Percentiles rank a stretch among this genome's conserved stretches.
Conservation (phyloP, 2,113 vertebrate species). For the Argyrosomus japonicus region DNA sequence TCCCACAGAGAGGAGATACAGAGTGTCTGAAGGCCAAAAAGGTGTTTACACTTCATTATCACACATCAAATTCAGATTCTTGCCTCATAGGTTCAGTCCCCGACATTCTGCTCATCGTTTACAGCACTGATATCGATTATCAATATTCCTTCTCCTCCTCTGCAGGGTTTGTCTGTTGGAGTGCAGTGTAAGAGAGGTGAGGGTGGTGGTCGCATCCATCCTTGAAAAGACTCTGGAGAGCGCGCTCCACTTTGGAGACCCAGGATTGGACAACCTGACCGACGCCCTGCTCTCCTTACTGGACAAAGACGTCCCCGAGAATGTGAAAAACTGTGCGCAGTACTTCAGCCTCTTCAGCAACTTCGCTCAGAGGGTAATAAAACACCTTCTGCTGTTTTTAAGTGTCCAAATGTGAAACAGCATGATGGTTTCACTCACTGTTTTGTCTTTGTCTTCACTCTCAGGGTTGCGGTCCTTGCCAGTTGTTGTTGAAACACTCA, state of each 20-base stretch:
- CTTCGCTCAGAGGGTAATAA: constrained; percentile 95
- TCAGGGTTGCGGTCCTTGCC: constrained; percentile 91
- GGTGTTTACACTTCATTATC: not conserved
- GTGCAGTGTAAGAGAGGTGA: constrained; percentile 94
- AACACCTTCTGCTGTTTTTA: not conserved
- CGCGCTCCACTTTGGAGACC: constrained; percentile 93
- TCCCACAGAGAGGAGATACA: not conserved
- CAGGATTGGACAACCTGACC: constrained; percentile 89
- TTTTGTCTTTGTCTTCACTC: not conserved
- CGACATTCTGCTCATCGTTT: not conserved
- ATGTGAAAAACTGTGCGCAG: constrained; percentile 98
- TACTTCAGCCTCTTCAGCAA: constrained; percentile 98
- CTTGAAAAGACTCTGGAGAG: constrained; percentile 97
- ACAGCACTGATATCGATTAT: not conserved
- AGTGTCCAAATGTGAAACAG: not conserved
- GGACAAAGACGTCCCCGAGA: constrained; percentile 98
- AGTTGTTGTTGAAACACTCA: constrained; percentile 92
- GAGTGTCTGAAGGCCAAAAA: constrained; percentile 12
- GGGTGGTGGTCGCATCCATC: constrained; percentile 94
- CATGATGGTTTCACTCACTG: no score
- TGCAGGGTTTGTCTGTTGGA: constrained; percentile 94
- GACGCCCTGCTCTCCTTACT: constrained; percentile 93
- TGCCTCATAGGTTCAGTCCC: not conserved
- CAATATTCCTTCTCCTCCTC: constrained; percentile 13
- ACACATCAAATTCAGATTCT: not conserved